Evolutionary conservation across 2,113 vertebrate genomes (phyloP), one percentile per base, ranked within the genome.

Genomic region (Albula glossodonta): DNA sequence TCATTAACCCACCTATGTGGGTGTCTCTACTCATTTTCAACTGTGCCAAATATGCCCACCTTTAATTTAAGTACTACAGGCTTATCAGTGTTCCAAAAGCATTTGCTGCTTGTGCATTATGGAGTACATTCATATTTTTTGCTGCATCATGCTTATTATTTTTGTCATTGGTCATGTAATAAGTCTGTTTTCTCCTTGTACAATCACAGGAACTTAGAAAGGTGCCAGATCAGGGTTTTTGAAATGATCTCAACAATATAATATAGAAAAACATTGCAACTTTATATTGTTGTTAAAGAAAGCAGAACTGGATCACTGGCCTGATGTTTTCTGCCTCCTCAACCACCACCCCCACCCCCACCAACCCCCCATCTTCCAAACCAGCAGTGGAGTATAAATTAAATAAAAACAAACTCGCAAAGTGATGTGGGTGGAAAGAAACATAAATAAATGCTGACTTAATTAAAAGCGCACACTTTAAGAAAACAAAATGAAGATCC

Each of bases 371-470:
- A 78, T 82, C 50, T 31, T 60, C 56, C 7, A 80, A 86, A 63
- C 88, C 87, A 85, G 87, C 87, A 86, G 87, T 80, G 90, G 84
- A 81, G 86, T 82, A 86, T 87, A 85, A 86, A 89, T 87, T 85
- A 92, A 90, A 93, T 85, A 78, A 93, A 93, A 92, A 93, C 90
- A 94, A 93, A 93, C 88, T 90, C 12, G 74, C 74, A 57, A 53
- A 31, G 17, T 53, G 22, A 25, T 25, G 49, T 52, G 51, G 56
- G 78, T 80, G 88, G 87, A 87, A 90, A 90, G 90, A 89, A 93
- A 93, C 89, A 89, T 89, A 89, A 90, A 89, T 89, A 92, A 94
- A 92, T 87, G 90, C 90, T 90, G 88, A 93, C 87, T 91, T 93
- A 89, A 92, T 92, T 90, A 91, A 93, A 91, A 93, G 90, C 88